Percentiles rank a stretch among this genome's conserved stretches.
phyloP scores from a whole-genome alignment of 92 coral and sea anemone species.

The Galaxea fascicularis region DNA sequence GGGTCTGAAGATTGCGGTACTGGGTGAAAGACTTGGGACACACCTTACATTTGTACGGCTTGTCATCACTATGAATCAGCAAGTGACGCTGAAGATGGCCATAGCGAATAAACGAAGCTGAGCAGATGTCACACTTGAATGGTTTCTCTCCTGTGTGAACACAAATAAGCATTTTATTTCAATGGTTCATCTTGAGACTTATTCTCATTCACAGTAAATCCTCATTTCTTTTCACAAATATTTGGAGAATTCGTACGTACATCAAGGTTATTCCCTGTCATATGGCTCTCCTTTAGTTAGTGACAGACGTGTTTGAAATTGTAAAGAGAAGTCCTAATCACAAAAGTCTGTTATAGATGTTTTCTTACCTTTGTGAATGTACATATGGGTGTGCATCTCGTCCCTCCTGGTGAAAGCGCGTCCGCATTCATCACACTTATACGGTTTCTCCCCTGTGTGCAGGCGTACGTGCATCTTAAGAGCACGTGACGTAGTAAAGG shows the following conservation, averaged over 20 bases:
- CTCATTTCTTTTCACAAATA: too few relatives aligned
- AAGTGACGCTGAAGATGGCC: constrained; percentile 96
- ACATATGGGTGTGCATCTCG: constrained; percentile 98
- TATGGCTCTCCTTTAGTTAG: neutral
- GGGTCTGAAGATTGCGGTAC: constrained; percentile 96
- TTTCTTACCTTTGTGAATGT: constrained; percentile 90
- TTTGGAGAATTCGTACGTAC: too few relatives aligned
- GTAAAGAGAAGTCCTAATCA: neutral
- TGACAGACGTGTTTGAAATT: neutral
- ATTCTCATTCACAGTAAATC: too few relatives aligned
- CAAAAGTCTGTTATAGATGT: neutral
- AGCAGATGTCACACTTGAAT: constrained; percentile 92
- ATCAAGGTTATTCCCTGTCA: too few relatives aligned
- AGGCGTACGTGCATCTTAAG: constrained; percentile 98
- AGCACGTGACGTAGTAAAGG: constrained; percentile 99
- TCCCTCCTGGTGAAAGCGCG: constrained; percentile 97
- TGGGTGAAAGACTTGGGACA: constrained; percentile 98
- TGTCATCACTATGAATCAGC: constrained; percentile 94
- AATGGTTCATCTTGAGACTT: neutral
- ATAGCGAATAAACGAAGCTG: constrained; percentile 93
- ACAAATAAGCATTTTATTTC: neutral
- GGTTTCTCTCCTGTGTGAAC: constrained; percentile 89
- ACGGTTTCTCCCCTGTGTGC: constrained; percentile 98
- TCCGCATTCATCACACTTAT: constrained; percentile 93
- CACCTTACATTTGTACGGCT: constrained; percentile 95